Evolutionary conservation across 2,113 vertebrate species (phyloP), one percentile per base, ranked within the genome.

Genomic region (Calyptomena viridis): DNA sequence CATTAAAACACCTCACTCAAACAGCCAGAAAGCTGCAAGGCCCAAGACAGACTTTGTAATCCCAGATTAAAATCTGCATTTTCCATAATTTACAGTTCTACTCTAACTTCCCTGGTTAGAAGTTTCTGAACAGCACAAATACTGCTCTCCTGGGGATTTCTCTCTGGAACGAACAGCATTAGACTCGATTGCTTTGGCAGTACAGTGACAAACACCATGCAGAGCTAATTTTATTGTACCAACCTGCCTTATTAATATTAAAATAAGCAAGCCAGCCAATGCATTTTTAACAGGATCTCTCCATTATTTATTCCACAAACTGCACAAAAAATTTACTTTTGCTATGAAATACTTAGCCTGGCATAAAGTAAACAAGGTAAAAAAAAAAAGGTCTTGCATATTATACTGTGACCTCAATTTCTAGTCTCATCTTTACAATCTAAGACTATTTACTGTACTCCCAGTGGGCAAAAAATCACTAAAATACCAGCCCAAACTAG

Each of bases 241-340:
- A 90, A 94, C 76, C 76, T 90, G 72, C 52, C 88, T 93, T 90
- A 96, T 96, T 94, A 96, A 96, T 94, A 96, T 96, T 96, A 96
- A 96, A 96, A 95, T 90, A 90, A 93, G 79, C 68, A 93, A 89
- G 90, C 31, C n/a, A 96, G 76, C 12, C 88, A 89, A 84, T 96
- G 80, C 92, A 95, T 96, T 93, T 97, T 96, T 95, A 97, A 95
- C 68, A 93, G 73, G 58, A 75, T 72, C 62, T 74, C 80, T 89
- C 87, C 74, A 94, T 95, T 95, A 96, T 95, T 96, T 96, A 96
- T 94, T 95, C 84, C 80, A 92, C 64, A 90, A 92, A 89, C 90
- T 81, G 73, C 86, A 89, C 47, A 69, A 94, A 96, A 94, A 90
- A 81, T 37, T 77, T 84, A 88, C 60, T 95, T 92, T 68, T 92